A percentile compares a stretch with the other conserved stretches of the same genome.
These are phyloP conservation scores for Acanthurus tractus DNA, from an alignment of 2,797 vertebrate species.

Conservation along the genomic window DNA sequence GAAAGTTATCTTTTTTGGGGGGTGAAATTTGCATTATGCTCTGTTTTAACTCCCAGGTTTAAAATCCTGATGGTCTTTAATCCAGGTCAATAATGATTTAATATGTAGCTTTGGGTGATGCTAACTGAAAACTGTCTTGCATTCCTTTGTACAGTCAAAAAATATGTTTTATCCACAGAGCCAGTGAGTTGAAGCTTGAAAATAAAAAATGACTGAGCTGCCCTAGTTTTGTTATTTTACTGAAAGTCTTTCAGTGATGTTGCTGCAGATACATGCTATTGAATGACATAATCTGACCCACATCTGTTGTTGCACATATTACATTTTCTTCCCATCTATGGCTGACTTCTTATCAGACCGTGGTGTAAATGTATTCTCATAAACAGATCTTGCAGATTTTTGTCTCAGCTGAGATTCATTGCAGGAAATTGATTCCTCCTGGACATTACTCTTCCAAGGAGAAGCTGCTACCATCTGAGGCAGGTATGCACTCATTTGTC, in stretches of 20 bases:
- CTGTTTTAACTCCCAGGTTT: background rate
- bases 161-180: background rate
- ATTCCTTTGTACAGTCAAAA: background rate
- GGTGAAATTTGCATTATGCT: background rate
- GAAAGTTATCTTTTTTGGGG: background rate
- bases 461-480: constrained; percentile 38
- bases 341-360: constrained; percentile 4
- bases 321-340: constrained; percentile 19
- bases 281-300: constrained; percentile 45
- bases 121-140: background rate
- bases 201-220: background rate
- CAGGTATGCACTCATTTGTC: constrained; percentile 63
- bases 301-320: constrained; percentile 49
- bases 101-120: background rate
- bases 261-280: constrained; percentile 14
- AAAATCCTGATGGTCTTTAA: background rate
- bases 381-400: constrained; percentile 46
- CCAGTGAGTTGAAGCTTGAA: background rate
- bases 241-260: constrained; percentile 9
- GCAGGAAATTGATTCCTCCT: constrained; percentile 66
- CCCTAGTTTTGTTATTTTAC: background rate
- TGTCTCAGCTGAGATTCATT: constrained; percentile 40
- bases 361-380: constrained; percentile 34
- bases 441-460: constrained; percentile 53
- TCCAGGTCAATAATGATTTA: background rate